Base-by-base conservation (phyloP, 2,888 invertebrate species). In the Lacanobia oleracea region DNA sequence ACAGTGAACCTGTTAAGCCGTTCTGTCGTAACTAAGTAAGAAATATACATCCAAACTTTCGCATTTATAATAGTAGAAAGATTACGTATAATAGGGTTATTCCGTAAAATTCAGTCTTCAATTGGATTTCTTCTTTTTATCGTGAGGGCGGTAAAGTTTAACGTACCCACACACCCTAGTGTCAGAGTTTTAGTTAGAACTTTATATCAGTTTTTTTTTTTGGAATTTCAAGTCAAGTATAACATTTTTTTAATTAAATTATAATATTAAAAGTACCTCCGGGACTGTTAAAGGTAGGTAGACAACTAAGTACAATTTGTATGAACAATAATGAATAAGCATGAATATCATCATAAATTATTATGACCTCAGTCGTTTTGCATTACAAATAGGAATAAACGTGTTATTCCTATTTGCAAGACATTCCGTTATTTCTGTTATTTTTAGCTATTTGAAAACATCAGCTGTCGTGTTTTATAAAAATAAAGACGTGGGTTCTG, bases 321-420 rank as follows among this genome's bases (percentile, higher is more conserved):
- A 51, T 8, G 1, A 21, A 40, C 56, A 16, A 37, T 65, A 68
- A 45, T 75, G 12, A 74, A 16, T 33, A 23, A 68, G 40, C 18
- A 27, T 45, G 45, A 53, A 48, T 53, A 77, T 8, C 18, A n/a
- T 33, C n/a, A n/a, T 51, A 43, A 56, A 57, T 48, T 21, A 43
- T 33, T 14, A 75, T 77, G 72, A 74, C 54, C 16, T 70, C 60
- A 54, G 33, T 9, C 48, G 40, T 61, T 61, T 40, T 54, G 60
- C 50, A 37, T 77, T 56, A 33, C 9, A 72, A 71, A 56, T 71
- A 43, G 8, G 5, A 50, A 43, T 7, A n/a, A 33, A 48, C 43
- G 14, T 27, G 37, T 27, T 61, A 21, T 59, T 71, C n/a, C n/a
- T n/a, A n/a, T n/a, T 48, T 50, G 4, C 33, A 23, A 12, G 12